Base-by-base conservation (phyloP, 2,888 invertebrate genomes). In the Erebia ligea region DNA sequence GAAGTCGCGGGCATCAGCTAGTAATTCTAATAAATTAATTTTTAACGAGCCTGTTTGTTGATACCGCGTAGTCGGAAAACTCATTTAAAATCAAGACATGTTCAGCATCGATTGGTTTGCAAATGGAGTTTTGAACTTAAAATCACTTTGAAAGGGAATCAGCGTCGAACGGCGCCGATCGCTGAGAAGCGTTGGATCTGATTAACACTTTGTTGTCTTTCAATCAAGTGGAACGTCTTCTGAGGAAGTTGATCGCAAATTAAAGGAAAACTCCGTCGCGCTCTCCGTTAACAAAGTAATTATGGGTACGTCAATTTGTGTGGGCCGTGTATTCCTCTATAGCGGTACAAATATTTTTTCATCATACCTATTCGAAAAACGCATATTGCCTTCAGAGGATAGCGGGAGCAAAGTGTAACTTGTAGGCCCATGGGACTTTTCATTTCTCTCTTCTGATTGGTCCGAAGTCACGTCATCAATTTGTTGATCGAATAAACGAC, bases 251-350 rank as follows among this genome's bases (percentile, higher is more conserved):
- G 25, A 64, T 77, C 77, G 72, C 73, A 80, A 80, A 82, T 80
- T 82, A 79, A 80, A 86, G 83, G 81, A 79, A 82, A 85, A 85
- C 83, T 82, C 78, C 77, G 79, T 81, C 80, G 77, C 70, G 71
- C 73, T 75, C 72, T 75, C 69, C 62, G 54, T 63, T 76, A 71
- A 76, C 71, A 65, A 69, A 68, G 59, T 62, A 45, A 62, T 62
- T 62, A 54, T 52, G 17, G 17, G 52, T 17, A 52, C 50, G 1
- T 52, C n/a, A 19, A 54, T 19, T 19, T 19, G 19, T 19, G 5
- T 17, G 9, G 52, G 17, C n/a, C 9, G 52, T 52, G 9, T 4
- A 15, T 15, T 21, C 57, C 25, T 57, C 34, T 15, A 34, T 1
- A 25, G 15, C 25, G 0, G 6, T n/a, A 1, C 34, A 5, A 34